Conservation (phyloP, 1,140 invertebrate genomes). For the Belonocnema kinseyi region DNA sequence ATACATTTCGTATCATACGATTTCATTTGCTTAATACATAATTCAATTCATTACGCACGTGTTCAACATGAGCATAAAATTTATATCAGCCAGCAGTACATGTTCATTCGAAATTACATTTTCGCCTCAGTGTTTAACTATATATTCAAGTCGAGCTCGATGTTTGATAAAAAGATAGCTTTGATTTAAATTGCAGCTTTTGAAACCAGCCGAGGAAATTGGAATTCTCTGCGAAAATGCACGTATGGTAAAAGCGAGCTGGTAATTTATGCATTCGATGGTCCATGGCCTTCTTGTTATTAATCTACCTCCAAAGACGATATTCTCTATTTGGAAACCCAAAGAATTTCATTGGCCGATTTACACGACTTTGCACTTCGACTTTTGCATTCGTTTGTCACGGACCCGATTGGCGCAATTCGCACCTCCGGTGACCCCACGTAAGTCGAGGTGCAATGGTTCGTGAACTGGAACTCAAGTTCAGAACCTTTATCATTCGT, state of each 20-base stretch:
- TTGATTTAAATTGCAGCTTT: slow-evolving; percentile 13
- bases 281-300: slow-evolving; percentile 41
- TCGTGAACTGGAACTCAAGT: slow-evolving; percentile 26
- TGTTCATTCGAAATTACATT: slow-evolving; percentile 21
- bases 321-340: slow-evolving; percentile 32
- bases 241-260: slow-evolving; percentile 8
- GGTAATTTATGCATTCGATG: slow-evolving; percentile 24
- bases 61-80: slow-evolving; percentile 11
- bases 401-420: neutral
- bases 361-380: slow-evolving; percentile 61
- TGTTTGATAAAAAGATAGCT: slow-evolving; percentile 23
- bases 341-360: slow-evolving; percentile 47
- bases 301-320: slow-evolving; percentile 43
- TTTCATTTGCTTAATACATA: slow-evolving; percentile 8
- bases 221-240: slow-evolving; percentile 20
- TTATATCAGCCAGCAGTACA: neutral
- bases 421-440: slow-evolving; percentile 33
- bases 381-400: slow-evolving; percentile 35
- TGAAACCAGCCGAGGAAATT: slow-evolving; percentile 1
- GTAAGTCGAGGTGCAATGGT: slow-evolving; percentile 33
- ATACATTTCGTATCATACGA: neutral
- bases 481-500: neutral
- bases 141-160: slow-evolving; percentile 18
- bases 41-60: slow-evolving; percentile 25
- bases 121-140: slow-evolving; percentile 26